A percentile compares a stretch with the other conserved stretches of the same genome.
Conservation (phyloP, 2,113 vertebrate genomes). For the Saiga tatarica region DNA sequence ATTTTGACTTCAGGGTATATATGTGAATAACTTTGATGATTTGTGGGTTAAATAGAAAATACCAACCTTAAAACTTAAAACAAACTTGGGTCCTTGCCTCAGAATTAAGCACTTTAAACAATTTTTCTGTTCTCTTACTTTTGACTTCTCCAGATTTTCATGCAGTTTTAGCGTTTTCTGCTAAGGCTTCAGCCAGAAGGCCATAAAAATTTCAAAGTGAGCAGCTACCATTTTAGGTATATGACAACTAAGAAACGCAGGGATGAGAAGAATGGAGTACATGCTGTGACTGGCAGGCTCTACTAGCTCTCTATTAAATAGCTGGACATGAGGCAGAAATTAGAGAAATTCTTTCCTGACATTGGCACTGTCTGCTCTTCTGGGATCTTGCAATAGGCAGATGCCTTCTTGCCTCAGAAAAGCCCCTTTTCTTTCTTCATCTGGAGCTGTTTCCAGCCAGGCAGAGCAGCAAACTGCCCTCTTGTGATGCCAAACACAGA, state of each 20-base stretch:
- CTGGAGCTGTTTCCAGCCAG: slow-evolving; percentile 88
- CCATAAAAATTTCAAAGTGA: neutral
- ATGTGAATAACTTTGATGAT: neutral
- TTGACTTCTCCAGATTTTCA: slow-evolving; percentile 7
- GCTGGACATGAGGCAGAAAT: neutral
- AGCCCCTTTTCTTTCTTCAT: slow-evolving; percentile 89
- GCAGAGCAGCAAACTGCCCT: slow-evolving; percentile 83
- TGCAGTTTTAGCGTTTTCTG: slow-evolving; percentile 4
- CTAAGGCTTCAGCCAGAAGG: neutral
- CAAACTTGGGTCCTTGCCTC: neutral
- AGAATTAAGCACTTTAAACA: neutral
- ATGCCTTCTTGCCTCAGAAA: slow-evolving; percentile 80
- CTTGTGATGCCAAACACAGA: slow-evolving; percentile 85
- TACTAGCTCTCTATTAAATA: neutral
- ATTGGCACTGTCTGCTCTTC: neutral
- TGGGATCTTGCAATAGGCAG: neutral
- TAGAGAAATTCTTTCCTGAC: neutral
- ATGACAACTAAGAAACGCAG: neutral
- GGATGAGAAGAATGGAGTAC: neutral
- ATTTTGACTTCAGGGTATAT: neutral
- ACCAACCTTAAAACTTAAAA: neutral
- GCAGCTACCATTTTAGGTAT: neutral
- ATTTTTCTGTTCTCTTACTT: neutral
- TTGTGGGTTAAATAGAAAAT: neutral
- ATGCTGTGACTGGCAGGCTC: neutral